phyloP scores from a whole-genome alignment of 2,113 vertebrate species.

The Pseudorhombus dupliciocellatus region DNA sequence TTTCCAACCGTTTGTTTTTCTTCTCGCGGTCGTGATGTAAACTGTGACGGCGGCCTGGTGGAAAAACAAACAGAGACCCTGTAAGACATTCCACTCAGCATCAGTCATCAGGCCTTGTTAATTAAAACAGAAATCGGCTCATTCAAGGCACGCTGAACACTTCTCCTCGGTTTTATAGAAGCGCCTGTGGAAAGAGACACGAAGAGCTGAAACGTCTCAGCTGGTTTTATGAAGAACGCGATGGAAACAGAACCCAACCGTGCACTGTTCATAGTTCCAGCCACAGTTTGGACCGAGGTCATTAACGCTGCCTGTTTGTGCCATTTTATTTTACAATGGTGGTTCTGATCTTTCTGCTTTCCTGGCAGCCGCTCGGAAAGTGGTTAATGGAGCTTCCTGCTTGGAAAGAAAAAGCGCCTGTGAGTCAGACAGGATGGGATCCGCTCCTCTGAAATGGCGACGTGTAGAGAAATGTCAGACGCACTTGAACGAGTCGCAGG shows the following conservation, averaged over 20 bases:
- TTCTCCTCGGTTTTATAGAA: not conserved
- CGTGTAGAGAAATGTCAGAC: not conserved
- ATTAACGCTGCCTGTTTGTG: constrained; percentile 22
- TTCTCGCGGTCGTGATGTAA: not conserved
- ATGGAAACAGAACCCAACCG: not conserved
- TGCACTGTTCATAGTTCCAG: constrained; percentile 46
- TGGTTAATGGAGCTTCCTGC: constrained; percentile 54
- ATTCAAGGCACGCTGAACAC: not conserved
- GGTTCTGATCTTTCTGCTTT: constrained; percentile 61
- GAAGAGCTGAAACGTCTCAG: too few relatives aligned
- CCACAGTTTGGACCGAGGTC: constrained; percentile 21
- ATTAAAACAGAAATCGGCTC: not conserved
- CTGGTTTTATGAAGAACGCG: constrained; percentile 23
- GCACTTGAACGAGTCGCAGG: not conserved
- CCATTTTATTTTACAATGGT: constrained; percentile 30
- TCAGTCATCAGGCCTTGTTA: not conserved
- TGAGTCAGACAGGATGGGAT: constrained; percentile 1
- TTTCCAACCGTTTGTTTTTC: constrained; percentile 1
- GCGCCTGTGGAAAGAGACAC: too few relatives aligned
- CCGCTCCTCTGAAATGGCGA: constrained; percentile 21
- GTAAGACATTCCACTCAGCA: not conserved
- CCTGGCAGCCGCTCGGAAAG: constrained; percentile 65
- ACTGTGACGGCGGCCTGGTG: not conserved
- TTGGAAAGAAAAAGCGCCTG: constrained; percentile 23
- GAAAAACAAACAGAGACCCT: not conserved